Evolutionary conservation across 2,797 vertebrate genomes (phyloP).

Genomic region (Cuculus canorus): DNA sequence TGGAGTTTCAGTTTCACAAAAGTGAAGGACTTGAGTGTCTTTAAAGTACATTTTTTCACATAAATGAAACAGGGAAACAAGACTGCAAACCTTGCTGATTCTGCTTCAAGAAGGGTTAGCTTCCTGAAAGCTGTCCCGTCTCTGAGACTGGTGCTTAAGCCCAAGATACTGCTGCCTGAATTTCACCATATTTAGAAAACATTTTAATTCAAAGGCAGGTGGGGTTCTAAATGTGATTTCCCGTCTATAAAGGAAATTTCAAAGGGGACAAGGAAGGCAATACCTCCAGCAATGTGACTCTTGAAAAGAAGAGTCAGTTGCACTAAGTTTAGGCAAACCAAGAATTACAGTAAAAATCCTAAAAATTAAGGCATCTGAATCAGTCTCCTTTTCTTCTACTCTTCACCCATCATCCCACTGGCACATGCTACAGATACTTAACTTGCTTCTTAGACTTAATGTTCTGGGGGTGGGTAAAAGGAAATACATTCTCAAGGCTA

Average conservation of each 20-base stretch:
- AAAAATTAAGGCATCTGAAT: background rate
- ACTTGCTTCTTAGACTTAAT: background rate
- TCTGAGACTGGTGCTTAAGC: background rate
- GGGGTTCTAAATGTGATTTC: background rate
- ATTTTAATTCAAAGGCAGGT: background rate
- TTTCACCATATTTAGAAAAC: background rate
- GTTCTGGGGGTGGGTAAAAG: background rate
- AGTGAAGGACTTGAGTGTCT: background rate
- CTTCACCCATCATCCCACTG: background rate
- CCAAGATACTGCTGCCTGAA: background rate
- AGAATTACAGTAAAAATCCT: background rate
- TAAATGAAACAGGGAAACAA: background rate
- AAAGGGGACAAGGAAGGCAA: background rate
- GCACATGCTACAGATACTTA: background rate
- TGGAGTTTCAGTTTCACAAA: background rate
- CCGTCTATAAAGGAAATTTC: background rate
- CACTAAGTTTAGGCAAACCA: background rate
- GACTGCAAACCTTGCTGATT: background rate
- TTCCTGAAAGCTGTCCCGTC: background rate
- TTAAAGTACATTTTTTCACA: background rate
- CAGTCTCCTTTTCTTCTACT: background rate
- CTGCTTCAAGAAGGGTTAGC: background rate
- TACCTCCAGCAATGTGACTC: background rate
- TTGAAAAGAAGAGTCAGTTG: background rate
- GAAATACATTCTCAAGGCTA: background rate